Conservation (phyloP, 2,888 invertebrate species). For the Chymomyza caudatula region DNA sequence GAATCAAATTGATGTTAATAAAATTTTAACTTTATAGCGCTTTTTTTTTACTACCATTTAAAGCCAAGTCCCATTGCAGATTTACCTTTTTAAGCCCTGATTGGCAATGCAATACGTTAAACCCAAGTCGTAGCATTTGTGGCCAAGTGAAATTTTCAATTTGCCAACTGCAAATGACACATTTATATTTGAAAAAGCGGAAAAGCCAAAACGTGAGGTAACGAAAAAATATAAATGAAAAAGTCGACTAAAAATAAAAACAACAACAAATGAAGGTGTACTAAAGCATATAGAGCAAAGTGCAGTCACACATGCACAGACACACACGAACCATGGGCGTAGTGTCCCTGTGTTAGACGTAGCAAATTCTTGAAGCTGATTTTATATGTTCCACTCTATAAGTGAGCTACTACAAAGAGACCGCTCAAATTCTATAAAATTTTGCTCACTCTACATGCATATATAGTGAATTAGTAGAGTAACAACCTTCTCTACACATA, state of each 20-base stretch:
- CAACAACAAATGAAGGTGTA: not conserved
- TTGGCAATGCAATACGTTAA: not conserved
- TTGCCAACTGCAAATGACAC: slow-evolving; percentile 51
- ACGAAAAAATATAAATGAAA: not conserved
- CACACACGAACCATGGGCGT: too few species aligned
- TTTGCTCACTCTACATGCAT: too few species aligned
- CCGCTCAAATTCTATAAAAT: too few species aligned
- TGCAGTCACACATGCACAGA: not conserved
- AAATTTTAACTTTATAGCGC: not conserved
- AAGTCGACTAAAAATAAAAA: not conserved
- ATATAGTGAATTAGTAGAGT: too few species aligned
- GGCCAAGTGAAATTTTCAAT: slow-evolving; percentile 32
- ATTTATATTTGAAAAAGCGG: slow-evolving; percentile 23
- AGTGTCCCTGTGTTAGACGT: too few species aligned
- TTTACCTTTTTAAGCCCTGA: not conserved
- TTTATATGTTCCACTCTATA: too few species aligned
- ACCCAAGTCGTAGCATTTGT: not conserved
- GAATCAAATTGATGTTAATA: not conserved
- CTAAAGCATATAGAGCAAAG: not conserved
- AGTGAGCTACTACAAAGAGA: too few species aligned
- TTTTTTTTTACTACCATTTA: not conserved
- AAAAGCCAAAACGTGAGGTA: not conserved
- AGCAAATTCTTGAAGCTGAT: too few species aligned
- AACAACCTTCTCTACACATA: too few species aligned
- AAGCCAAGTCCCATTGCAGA: not conserved